A percentile compares a stretch with the other conserved stretches of the same genome.
Evolutionary conservation across 2,888 invertebrate species (phyloP).

Genomic region (Eupithecia dodoneata): DNA sequence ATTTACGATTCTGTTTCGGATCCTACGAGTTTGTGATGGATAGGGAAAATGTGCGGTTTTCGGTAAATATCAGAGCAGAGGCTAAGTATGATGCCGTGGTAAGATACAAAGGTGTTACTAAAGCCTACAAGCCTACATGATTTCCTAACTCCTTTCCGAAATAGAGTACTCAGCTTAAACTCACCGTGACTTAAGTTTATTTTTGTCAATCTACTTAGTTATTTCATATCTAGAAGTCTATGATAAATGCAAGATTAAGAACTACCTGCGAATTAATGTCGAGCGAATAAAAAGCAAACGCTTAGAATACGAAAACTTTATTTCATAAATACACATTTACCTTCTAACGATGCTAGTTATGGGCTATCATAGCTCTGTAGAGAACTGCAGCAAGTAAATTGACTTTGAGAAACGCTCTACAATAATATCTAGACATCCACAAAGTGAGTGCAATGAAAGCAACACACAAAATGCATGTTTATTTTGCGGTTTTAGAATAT

Average conservation of each 20-base stretch:
- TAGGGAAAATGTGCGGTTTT: slow-evolving; percentile 50
- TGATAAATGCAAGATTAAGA: too few relatives aligned
- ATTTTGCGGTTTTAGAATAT: too few relatives aligned
- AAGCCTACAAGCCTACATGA: neutral
- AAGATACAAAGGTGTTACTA: slow-evolving; percentile 3
- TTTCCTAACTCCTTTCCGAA: neutral
- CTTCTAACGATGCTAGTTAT: neutral
- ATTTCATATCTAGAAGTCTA: too few relatives aligned
- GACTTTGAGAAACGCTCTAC: slow-evolving; percentile 40
- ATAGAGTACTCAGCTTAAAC: neutral
- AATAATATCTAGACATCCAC: slow-evolving; percentile 41
- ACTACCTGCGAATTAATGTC: neutral
- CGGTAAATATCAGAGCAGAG: slow-evolving; percentile 41
- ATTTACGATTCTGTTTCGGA: slow-evolving; percentile 68
- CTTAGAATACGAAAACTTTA: neutral
- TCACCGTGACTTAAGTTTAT: neutral
- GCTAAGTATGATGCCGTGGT: slow-evolving; percentile 9
- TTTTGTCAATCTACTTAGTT: too few relatives aligned
- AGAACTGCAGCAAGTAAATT: slow-evolving; percentile 35
- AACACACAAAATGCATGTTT: slow-evolving; percentile 26
- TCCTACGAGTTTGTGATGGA: slow-evolving; percentile 47
- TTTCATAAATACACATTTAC: neutral
- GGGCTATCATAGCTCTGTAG: slow-evolving; percentile 6
- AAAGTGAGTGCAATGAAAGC: slow-evolving; percentile 43
- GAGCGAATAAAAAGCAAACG: neutral